Base-by-base conservation (phyloP, 2,113 vertebrate species). In the Bothrops jararaca region DNA sequence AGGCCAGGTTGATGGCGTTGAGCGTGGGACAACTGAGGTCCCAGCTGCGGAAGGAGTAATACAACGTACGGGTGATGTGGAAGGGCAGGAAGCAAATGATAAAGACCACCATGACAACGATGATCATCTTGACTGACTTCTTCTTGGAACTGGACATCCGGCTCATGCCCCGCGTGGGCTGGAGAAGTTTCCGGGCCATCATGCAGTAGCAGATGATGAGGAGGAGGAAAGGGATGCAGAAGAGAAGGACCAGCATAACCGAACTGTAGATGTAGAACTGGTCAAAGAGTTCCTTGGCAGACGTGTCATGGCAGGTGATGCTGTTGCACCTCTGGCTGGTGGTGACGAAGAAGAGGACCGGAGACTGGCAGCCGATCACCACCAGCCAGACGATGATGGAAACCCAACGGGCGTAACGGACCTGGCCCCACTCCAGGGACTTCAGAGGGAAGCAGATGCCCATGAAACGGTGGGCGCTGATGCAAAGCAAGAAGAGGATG, bases 401-500 rank as follows among this genome's bases (percentile, higher is more conserved):
- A 5, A 98, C 96, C 12, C 98, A 94, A n/a, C 97, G 97, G 39
- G 99, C 98, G 0, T 98, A 98, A 56, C 95, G 98, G 4, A 98
- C 97, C 0, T 96, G 99, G 42, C 98, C 97, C 99, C 99, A 99
- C 80, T 92, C 96, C 90, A 99, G 97, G 0, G 99, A 99, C 57
- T 96, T 98, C 89, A 99, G 97, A 0, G 99, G 99, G 89, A 98
- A 98, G 95, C 99, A 98, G 95, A 99, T 96, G 0, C 99, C 99
- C 92, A 99, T 91, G 93, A 99, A 99, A 0, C 99, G 98, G 57
- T 99, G 98, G 91, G 99, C 86, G 92, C 99, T 99, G 98, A 99
- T 99, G 92, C 99, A 99, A 88, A 98, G 98, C 94, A 99, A 98
- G 97, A 99, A 99, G 24, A 99, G 98, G 96, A 99, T 99, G 97